These are phyloP conservation scores for Hylaeus volcanicus DNA, from an alignment of 1,140 invertebrate genomes.

Conservation along the genomic window DNA sequence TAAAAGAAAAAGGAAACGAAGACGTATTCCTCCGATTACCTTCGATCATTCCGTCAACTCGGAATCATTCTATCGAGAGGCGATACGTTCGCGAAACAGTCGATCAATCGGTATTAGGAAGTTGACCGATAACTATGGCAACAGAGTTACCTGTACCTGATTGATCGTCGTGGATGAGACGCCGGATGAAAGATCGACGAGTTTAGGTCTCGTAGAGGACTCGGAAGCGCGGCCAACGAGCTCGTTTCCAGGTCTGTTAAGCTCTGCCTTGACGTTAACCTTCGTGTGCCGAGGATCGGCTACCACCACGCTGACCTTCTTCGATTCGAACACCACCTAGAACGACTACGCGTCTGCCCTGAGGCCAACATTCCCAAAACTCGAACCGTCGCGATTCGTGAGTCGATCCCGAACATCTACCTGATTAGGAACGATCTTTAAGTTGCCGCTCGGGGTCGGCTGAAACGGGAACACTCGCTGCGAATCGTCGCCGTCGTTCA, in stretches of 20 bases:
- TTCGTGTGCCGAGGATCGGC: slow-evolving; percentile 84
- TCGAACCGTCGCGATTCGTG: neutral
- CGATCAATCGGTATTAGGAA: neutral
- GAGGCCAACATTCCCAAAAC: slow-evolving; percentile 46
- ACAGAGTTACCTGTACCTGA: slow-evolving; percentile 62
- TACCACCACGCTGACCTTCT: slow-evolving; percentile 85
- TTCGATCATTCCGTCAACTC: too few species aligned
- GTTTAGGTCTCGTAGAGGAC: slow-evolving; percentile 41
- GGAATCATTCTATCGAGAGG: neutral
- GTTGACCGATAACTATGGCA: neutral
- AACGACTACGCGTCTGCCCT: slow-evolving; percentile 53
- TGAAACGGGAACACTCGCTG: slow-evolving; percentile 83
- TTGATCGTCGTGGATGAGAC: slow-evolving; percentile 68
- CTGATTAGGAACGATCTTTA: slow-evolving; percentile 85
- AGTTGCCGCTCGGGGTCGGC: slow-evolving; percentile 84
- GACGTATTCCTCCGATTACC: too few species aligned
- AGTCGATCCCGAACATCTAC: slow-evolving; percentile 68
- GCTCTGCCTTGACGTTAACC: slow-evolving; percentile 83
- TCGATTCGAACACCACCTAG: slow-evolving; percentile 85
- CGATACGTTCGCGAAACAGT: neutral
- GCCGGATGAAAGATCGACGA: slow-evolving; percentile 65
- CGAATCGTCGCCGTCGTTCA: slow-evolving; percentile 45
- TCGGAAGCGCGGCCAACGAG: slow-evolving; percentile 46
- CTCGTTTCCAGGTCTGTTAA: slow-evolving; percentile 61
- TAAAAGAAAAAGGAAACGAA: neutral